Evolutionary conservation across 1,140 invertebrate genomes (phyloP).

Genomic region (Brachionus calyciflorus): DNA sequence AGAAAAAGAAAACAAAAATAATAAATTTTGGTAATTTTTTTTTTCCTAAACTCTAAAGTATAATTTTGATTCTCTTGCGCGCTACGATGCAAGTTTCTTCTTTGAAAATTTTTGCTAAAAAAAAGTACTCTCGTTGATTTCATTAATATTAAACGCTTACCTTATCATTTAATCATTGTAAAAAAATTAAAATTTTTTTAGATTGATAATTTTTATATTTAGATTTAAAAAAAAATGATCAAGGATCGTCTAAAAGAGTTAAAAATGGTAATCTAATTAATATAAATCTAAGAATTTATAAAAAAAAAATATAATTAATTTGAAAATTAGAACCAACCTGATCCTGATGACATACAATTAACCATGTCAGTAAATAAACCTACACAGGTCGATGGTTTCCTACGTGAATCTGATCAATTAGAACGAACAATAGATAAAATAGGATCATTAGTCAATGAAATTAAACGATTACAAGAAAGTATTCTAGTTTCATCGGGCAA

Average conservation of each 20-base stretch:
- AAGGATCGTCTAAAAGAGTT: slow-evolving; percentile 28
- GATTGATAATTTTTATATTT: not conserved
- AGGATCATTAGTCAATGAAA: slow-evolving; percentile 95
- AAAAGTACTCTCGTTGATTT: no score
- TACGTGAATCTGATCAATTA: slow-evolving; percentile 83
- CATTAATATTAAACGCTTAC: no score
- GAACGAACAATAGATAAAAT: slow-evolving; percentile 98
- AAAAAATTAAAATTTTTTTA: not conserved
- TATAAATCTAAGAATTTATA: not conserved
- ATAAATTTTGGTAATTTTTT: no score
- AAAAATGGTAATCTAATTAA: not conserved
- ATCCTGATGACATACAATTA: not conserved
- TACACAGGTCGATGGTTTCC: not conserved
- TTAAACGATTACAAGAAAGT: slow-evolving; percentile 98
- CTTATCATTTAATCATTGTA: no score
- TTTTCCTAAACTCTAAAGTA: no score
- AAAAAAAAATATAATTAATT: not conserved
- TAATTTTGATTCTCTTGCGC: no score
- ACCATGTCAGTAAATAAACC: not conserved
- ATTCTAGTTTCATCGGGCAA: slow-evolving; percentile 95
- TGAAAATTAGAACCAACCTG: no score
- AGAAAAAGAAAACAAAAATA: no score
- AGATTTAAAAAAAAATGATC: not conserved
- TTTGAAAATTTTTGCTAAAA: no score
- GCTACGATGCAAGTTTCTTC: no score